These are phyloP conservation scores for Mycetomoellerius zeteki DNA, from an alignment of 1,140 invertebrate genomes.

Conservation along the genomic window DNA sequence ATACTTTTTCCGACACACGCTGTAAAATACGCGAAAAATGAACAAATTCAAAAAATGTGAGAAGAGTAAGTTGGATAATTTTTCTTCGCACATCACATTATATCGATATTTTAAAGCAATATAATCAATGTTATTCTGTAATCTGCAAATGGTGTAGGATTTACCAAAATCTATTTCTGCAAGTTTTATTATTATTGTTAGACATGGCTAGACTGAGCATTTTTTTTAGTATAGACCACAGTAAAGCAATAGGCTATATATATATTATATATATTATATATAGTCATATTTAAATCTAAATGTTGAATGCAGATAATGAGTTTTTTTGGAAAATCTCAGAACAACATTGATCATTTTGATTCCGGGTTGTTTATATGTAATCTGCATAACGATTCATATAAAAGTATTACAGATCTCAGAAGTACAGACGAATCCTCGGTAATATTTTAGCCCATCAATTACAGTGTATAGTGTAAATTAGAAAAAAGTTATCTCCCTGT, in stretches of 20 bases:
- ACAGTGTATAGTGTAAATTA: constrained; percentile 53
- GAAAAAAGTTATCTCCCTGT: constrained; percentile 41
- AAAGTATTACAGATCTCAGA: constrained; percentile 35
- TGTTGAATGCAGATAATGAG: background rate
- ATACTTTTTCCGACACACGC: constrained; percentile 27
- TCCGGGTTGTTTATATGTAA: constrained; percentile 13
- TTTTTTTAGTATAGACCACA: background rate
- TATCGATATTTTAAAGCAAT: constrained; percentile 1
- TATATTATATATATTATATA: constrained; percentile 1
- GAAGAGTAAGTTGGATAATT: constrained; percentile 45
- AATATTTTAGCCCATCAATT: constrained; percentile 48
- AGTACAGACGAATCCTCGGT: constrained; percentile 50
- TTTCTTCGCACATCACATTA: constrained; percentile 50
- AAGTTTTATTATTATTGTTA: background rate
- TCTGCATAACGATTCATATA: constrained; percentile 26
- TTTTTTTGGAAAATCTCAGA: constrained; percentile 4
- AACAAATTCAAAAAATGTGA: constrained; percentile 57
- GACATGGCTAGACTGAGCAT: background rate
- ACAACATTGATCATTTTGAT: background rate
- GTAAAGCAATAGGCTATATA: background rate
- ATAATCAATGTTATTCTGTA: constrained; percentile 18
- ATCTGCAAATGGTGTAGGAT: background rate
- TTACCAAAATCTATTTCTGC: background rate
- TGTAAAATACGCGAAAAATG: constrained; percentile 47
- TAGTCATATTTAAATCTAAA: background rate